Base-by-base conservation (phyloP, 1,140 invertebrate species). In the Apis florea region DNA sequence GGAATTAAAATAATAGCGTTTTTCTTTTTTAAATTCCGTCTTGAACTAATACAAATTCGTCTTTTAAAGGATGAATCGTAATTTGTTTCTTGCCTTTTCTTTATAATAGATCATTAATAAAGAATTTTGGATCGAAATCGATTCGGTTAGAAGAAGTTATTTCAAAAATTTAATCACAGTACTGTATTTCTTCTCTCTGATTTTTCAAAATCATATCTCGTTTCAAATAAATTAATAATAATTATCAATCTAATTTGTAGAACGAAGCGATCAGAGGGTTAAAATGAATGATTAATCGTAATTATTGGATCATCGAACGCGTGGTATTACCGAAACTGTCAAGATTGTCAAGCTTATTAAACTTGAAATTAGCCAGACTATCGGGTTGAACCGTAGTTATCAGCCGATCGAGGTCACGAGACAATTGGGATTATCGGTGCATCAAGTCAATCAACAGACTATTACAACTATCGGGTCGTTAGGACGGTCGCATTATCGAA, bases 391-490 rank as follows among this genome's bases (percentile, higher is more conserved):
- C 6, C 19, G 13, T 2, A 40, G 70, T 73, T 56, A 70, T 70
- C 68, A 53, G 24, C 10, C n/a, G 49, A 73, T 73, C 31, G 9
- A 6, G n/a, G 59, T 73, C 56, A 61, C 70, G 26, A 19, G 31
- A 73, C 70, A 58, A 73, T 73, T 56, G 70, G 54, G 70, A 73
- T 73, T 73, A 73, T 73, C 56, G 70, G n/a, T 13, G 56, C 40
- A 73, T 73, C 70, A 47, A 73, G 70, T 73, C 53, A 73, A 73
- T 70, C 68, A 53, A 40, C 70, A n/a, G 31, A 73, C 70, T 73
- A 73, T 73, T 73, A 73, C 70, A 47, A 11, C 19, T 73, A 59
- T 24, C 21, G 21, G 13, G 12, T 59, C 15, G 54, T 59, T 24
- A n/a, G 54, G 40, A 61, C 11, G 11, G 10, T 73, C 70, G 15